Conservation (phyloP, 2,888 invertebrate species). For the Mythimna pallens region DNA sequence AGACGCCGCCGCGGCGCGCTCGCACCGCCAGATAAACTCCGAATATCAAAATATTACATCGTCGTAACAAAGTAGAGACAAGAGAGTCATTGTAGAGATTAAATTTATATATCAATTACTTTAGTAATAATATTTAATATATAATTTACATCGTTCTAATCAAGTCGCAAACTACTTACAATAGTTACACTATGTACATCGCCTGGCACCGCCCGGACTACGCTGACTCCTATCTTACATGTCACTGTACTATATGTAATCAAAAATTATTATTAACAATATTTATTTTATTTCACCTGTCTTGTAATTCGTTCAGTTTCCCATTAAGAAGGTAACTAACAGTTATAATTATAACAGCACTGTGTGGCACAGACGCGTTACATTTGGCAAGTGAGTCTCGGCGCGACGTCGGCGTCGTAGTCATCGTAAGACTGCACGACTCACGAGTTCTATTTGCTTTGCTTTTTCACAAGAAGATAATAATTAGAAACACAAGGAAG, state of each 20-base stretch:
- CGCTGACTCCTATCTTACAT: conserved; percentile 63
- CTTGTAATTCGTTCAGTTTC: conserved; percentile 85
- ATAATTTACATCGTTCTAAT: conserved; percentile 71
- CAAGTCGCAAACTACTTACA: conserved; percentile 68
- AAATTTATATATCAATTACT: conserved; percentile 64
- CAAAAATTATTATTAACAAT: conserved; percentile 70
- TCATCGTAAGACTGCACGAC: not conserved
- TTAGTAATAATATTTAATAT: conserved; percentile 64
- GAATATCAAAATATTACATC: conserved; percentile 83
- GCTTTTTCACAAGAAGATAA: not conserved
- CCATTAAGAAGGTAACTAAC: conserved; percentile 56
- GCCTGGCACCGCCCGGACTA: conserved; percentile 9
- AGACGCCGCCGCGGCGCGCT: conserved; percentile 48
- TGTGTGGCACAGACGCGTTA: conserved; percentile 9
- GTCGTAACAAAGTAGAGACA: conserved; percentile 80
- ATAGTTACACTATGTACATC: conserved; percentile 69
- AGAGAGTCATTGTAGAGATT: conserved; percentile 82
- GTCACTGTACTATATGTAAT: conserved; percentile 61
- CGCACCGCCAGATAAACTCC: conserved; percentile 78
- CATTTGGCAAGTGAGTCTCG: conserved; percentile 20
- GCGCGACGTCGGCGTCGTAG: not conserved
- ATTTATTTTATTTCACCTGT: conserved; percentile 79
- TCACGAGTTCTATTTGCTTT: conserved; percentile 5
- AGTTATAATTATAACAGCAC: conserved; percentile 34
- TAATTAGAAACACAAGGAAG: conserved; percentile 10